Conservation (phyloP, 2,888 invertebrate genomes). For the Leptinotarsa haldemani region DNA sequence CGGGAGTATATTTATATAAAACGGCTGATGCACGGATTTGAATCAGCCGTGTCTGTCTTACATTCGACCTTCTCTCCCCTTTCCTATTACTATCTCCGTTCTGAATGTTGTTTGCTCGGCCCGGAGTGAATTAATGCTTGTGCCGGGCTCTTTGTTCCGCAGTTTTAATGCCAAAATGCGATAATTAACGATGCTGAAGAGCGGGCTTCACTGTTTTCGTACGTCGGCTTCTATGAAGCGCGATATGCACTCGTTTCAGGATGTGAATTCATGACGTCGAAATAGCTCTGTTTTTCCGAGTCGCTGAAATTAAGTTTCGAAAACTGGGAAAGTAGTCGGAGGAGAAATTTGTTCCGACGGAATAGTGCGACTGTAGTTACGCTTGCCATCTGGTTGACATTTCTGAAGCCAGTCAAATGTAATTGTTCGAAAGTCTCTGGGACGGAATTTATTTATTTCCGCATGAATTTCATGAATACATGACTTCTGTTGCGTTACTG, state of each 20-base stretch:
- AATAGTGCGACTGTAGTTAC: not conserved
- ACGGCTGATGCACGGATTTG: constrained; percentile 37
- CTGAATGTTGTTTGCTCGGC: constrained; percentile 34
- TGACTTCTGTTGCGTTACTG: too few species aligned
- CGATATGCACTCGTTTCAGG: constrained; percentile 16
- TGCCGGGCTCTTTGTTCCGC: constrained; percentile 41
- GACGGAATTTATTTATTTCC: too few species aligned
- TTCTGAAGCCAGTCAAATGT: not conserved
- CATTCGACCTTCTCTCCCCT: constrained; percentile 1
- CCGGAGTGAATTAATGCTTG: constrained; percentile 39
- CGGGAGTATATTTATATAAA: not conserved
- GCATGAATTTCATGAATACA: too few species aligned
- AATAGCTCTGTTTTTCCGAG: constrained; percentile 1
- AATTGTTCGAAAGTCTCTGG: not conserved
- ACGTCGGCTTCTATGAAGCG: constrained; percentile 27
- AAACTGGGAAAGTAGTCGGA: not conserved
- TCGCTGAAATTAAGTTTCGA: constrained; percentile 8
- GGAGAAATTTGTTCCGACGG: not conserved
- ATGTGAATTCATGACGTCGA: constrained; percentile 13
- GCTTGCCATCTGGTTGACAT: too few species aligned
- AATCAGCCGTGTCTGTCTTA: constrained; percentile 26
- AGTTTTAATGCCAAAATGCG: constrained; percentile 42
- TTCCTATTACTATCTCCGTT: constrained; percentile 19
- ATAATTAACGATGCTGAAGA: constrained; percentile 42
- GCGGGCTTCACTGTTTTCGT: constrained; percentile 38